Percentiles rank a stretch among this genome's conserved stretches.
These are phyloP conservation scores for Dromius quadrimaculatus DNA, from an alignment of 2,888 invertebrate species.

Conservation along the genomic window DNA sequence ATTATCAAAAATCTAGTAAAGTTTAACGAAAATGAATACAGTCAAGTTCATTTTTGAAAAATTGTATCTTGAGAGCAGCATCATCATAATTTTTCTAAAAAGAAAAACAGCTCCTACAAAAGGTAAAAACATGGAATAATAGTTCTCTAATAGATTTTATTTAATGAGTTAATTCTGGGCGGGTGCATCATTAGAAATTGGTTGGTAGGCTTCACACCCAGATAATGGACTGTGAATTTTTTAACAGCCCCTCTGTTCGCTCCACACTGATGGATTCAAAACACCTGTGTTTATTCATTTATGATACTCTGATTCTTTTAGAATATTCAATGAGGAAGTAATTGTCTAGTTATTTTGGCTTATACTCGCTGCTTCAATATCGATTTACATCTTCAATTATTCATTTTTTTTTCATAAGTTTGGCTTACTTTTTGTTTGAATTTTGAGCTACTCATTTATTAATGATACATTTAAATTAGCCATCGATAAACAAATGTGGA, in stretches of 20 bases:
- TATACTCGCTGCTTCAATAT: background rate
- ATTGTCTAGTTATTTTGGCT: constrained; percentile 28
- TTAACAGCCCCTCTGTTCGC: constrained; percentile 58
- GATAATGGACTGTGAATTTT: constrained; percentile 64
- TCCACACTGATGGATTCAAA: constrained; percentile 22
- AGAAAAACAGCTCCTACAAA: too few species aligned
- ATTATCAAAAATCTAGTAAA: too few species aligned
- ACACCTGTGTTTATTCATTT: constrained; percentile 38
- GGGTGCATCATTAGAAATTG: constrained; percentile 49
- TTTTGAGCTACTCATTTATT: constrained; percentile 1
- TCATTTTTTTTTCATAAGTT: constrained; percentile 20
- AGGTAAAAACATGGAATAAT: too few species aligned
- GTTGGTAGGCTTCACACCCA: constrained; percentile 54
- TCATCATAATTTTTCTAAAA: too few species aligned
- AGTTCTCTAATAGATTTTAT: too few species aligned
- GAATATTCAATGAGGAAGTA: constrained; percentile 30
- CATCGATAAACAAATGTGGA: background rate
- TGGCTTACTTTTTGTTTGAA: background rate
- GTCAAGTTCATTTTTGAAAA: too few species aligned
- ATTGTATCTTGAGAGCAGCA: too few species aligned
- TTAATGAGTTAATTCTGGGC: too few species aligned
- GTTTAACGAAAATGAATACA: too few species aligned
- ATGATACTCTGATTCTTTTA: constrained; percentile 30
- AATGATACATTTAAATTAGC: constrained; percentile 7
- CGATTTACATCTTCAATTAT: constrained; percentile 5